A percentile compares a stretch with the other conserved stretches of the same genome.
phyloP scores from a whole-genome alignment of 1,140 invertebrate species.

The Pachypeltis micranthus region DNA sequence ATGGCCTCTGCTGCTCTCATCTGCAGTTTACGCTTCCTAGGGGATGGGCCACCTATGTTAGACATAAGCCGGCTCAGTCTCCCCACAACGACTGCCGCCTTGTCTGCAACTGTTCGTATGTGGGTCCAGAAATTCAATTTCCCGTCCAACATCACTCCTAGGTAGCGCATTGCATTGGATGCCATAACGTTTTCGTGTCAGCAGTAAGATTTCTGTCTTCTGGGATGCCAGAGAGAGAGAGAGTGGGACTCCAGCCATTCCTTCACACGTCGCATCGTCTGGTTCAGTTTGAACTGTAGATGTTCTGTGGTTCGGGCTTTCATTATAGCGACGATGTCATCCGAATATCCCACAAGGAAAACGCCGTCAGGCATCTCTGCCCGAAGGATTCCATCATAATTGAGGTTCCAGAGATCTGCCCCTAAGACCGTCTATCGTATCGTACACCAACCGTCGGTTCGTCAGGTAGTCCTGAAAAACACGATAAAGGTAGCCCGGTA shows the following conservation, averaged over 20 bases:
- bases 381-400: constrained; percentile 28
- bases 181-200: no score
- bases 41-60: no score
- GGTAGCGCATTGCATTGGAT: no score
- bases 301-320: constrained; percentile 15
- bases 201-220: background rate
- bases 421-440: constrained; percentile 26
- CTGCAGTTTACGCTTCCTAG: no score
- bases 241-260: constrained; percentile 18
- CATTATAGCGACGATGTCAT: constrained; percentile 27
- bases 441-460: constrained; percentile 17
- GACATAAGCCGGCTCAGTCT: no score
- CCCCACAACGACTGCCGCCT: no score
- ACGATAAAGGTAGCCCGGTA: background rate
- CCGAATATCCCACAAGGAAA: constrained; percentile 25
- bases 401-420: constrained; percentile 30
- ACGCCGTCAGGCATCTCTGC: constrained; percentile 19
- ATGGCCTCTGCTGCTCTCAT: no score
- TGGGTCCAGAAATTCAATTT: no score
- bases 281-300: constrained; percentile 17
- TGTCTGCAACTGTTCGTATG: no score
- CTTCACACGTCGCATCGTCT: constrained; percentile 18
- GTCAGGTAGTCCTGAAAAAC: constrained; percentile 21
- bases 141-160: no score
- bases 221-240: background rate